Evolutionary conservation across 2,797 vertebrate species (phyloP).

Genomic region (Gymnoscopelus microlampas): DNA sequence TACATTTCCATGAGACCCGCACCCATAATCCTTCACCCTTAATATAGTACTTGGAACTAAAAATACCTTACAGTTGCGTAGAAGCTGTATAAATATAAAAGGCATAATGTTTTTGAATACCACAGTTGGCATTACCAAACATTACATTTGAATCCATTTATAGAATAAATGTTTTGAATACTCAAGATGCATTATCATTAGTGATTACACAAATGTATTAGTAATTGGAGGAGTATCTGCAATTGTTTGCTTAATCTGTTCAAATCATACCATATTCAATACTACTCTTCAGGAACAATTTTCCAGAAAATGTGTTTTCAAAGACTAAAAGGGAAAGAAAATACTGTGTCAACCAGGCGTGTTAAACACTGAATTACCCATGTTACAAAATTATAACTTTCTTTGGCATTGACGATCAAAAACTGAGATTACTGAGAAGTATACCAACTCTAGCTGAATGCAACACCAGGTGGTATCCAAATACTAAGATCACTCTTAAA

Average conservation of each 20-base stretch:
- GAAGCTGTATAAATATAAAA: neutral
- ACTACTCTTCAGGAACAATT: neutral
- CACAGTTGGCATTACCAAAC: neutral
- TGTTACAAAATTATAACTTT: constrained; percentile 6
- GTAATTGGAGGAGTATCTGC: neutral
- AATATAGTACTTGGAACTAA: constrained; percentile 3
- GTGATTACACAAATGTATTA: neutral
- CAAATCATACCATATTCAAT: neutral
- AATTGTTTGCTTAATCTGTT: neutral
- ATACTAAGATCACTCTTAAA: neutral
- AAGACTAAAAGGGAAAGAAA: neutral
- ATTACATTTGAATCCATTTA: neutral
- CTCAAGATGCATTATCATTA: neutral
- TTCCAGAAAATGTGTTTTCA: constrained; percentile 1
- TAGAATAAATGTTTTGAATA: neutral
- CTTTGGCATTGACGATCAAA: constrained; percentile 60
- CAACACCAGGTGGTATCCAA: neutral
- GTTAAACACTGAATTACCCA: constrained; percentile 17
- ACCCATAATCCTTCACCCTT: neutral
- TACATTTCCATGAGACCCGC: constrained; percentile 24
- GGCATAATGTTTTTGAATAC: neutral
- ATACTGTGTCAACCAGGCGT: constrained; percentile 5
- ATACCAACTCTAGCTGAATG: neutral
- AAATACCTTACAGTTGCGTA: constrained; percentile 8
- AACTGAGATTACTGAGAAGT: constrained; percentile 15